Conservation (phyloP, 2,888 invertebrate genomes). For the Strigamia crassipes region DNA sequence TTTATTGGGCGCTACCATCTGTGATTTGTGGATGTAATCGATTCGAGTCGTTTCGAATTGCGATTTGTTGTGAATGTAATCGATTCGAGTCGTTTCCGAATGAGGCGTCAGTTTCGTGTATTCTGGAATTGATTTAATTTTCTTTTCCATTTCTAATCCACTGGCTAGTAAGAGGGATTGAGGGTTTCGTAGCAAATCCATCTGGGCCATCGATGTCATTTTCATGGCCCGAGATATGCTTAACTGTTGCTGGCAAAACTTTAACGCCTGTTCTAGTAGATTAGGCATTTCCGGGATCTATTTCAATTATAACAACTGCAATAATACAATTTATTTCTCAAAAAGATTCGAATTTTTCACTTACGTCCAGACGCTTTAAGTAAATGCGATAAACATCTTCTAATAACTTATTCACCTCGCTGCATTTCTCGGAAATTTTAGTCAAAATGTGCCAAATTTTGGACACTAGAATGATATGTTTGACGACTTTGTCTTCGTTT, state of each 20-base stretch:
- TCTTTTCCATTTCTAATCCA: conserved; percentile 3
- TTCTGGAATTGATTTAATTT: not conserved
- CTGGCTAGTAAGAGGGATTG: not conserved
- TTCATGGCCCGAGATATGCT: not conserved
- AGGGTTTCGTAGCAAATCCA: not conserved
- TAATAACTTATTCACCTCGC: conserved; percentile 55
- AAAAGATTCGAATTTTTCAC: not conserved
- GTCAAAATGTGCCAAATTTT: conserved; percentile 51
- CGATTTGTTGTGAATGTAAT: not conserved
- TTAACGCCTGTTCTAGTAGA: conserved; percentile 56
- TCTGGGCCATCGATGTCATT: not conserved
- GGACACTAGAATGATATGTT: conserved; percentile 52
- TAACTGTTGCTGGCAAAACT: conserved; percentile 55
- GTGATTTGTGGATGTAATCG: not conserved
- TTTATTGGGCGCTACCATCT: not conserved
- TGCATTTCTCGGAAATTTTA: conserved; percentile 50
- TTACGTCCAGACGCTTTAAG: conserved; percentile 50
- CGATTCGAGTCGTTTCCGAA: not conserved
- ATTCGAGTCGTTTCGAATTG: not conserved
- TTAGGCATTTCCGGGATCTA: conserved; percentile 49
- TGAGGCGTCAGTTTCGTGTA: not conserved
- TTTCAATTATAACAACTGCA: not conserved
- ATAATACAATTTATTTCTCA: not conserved
- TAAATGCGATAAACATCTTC: conserved; percentile 55
- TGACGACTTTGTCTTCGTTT: conserved; percentile 45